Evolutionary conservation across 1,140 invertebrate species (phyloP).

Genomic region (Tigriopus japonicus): DNA sequence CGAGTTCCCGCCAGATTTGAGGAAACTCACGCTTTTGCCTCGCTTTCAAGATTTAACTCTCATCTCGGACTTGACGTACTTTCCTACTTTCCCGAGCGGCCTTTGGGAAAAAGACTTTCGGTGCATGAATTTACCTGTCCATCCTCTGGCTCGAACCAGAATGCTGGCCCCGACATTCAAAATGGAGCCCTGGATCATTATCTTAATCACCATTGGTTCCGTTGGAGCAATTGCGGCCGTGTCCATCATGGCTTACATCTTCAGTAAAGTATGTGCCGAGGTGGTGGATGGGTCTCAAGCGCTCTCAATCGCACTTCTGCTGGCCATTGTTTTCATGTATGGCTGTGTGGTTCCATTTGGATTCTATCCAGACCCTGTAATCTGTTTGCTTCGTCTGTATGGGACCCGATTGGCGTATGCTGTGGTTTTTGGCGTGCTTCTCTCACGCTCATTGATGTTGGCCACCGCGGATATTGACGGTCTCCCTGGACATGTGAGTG

Average conservation of each 20-base stretch:
- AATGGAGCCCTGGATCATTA: background rate
- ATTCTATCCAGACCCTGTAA: constrained; percentile 25
- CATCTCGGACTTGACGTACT: too few species aligned
- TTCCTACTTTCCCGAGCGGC: too few species aligned
- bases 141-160: too few species aligned
- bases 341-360: constrained; percentile 33
- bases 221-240: background rate
- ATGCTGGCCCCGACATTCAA: too few species aligned
- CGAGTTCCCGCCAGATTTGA: too few species aligned
- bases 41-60: too few species aligned
- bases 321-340: constrained; percentile 29
- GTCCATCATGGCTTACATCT: background rate
- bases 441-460: constrained; percentile 35
- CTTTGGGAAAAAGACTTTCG: too few species aligned
- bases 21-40: too few species aligned
- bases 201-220: background rate
- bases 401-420: constrained; percentile 32
- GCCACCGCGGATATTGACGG: constrained; percentile 34
- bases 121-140: too few species aligned
- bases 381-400: constrained; percentile 33
- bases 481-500: constrained; percentile 36
- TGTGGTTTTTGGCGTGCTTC: constrained; percentile 34
- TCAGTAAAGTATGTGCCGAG: constrained; percentile 22
- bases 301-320: constrained; percentile 23
- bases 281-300: constrained; percentile 22